A percentile compares a stretch with the other conserved stretches of the same genome.
Conservation (phyloP, 1,140 invertebrate genomes). For the Lucilia sericata region DNA sequence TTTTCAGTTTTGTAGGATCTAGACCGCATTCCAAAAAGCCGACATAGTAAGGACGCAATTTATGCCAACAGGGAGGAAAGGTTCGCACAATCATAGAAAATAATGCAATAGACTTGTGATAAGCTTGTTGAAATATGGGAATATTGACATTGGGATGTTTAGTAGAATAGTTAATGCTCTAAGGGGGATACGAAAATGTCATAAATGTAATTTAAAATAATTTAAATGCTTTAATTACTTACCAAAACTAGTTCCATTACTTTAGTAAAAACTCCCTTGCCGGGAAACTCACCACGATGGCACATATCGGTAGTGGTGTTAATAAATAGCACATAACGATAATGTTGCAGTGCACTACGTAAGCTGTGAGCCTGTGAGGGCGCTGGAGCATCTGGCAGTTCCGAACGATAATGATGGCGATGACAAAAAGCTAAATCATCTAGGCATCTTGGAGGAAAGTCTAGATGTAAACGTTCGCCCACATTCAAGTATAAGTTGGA, state of each 20-base stretch:
- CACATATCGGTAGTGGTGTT: slow-evolving; percentile 44
- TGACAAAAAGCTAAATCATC: slow-evolving; percentile 44
- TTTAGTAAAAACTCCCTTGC: slow-evolving; percentile 47
- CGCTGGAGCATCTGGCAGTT: slow-evolving; percentile 40
- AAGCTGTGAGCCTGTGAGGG: slow-evolving; percentile 32
- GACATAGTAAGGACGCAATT: slow-evolving; percentile 44
- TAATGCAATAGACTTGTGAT: slow-evolving; percentile 38
- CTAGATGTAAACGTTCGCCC: slow-evolving; percentile 36
- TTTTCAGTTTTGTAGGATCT: slow-evolving; percentile 35
- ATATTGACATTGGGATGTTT: slow-evolving; percentile 19
- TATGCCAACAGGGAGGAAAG: slow-evolving; percentile 49
- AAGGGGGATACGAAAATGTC: neutral
- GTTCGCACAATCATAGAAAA: slow-evolving; percentile 46
- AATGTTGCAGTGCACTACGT: slow-evolving; percentile 46
- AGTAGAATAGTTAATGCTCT: slow-evolving; percentile 8
- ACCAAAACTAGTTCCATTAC: slow-evolving; percentile 49
- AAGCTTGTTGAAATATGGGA: slow-evolving; percentile 10
- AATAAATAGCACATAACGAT: slow-evolving; percentile 46
- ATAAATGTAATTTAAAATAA: neutral
- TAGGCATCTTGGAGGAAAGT: slow-evolving; percentile 44
- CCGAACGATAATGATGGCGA: slow-evolving; percentile 46
- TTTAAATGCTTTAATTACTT: slow-evolving; percentile 13
- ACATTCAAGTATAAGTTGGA: slow-evolving; percentile 49
- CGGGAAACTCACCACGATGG: slow-evolving; percentile 46
- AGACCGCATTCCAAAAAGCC: slow-evolving; percentile 42